These are phyloP conservation scores for Cotesia vestalis DNA, from an alignment of 1,140 invertebrate species.

Conservation along the genomic window DNA sequence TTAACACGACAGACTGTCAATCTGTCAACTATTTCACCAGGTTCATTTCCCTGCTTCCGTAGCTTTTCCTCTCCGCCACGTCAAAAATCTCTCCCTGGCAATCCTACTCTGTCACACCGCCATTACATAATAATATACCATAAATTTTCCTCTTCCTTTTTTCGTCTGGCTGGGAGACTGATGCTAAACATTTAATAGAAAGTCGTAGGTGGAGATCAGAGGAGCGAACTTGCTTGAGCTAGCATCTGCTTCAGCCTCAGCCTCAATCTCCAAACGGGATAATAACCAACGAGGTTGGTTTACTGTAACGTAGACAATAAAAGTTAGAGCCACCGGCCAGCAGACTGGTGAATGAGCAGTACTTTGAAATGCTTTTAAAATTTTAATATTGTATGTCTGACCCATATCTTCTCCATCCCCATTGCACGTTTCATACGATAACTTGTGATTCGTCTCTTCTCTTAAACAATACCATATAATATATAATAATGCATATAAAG, in stretches of 20 bases:
- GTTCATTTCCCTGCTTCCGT: conserved; percentile 18
- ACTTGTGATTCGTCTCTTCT: background rate
- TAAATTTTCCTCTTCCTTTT: background rate
- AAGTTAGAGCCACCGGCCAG: conserved; percentile 21
- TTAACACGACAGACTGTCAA: conserved; percentile 60
- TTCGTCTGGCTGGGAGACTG: background rate
- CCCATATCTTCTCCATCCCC: conserved; percentile 49
- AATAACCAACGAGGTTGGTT: background rate
- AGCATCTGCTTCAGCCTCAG: background rate
- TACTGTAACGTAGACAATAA: background rate
- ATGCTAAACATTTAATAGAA: too few species aligned
- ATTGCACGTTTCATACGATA: too few species aligned
- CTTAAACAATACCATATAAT: too few species aligned
- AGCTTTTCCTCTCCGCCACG: background rate
- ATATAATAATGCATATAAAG: too few species aligned
- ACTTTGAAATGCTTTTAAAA: conserved; percentile 61
- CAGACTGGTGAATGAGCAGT: conserved; percentile 49
- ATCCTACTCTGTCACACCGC: conserved; percentile 13
- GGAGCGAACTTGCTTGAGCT: too few species aligned
- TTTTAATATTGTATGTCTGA: conserved; percentile 59
- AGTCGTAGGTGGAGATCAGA: too few species aligned
- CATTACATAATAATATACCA: background rate
- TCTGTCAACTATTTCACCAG: conserved; percentile 55
- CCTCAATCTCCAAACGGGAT: background rate
- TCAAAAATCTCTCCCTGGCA: background rate